Evolutionary conservation across 2,888 invertebrate genomes (phyloP).

Genomic region (Gerris lacustris): DNA sequence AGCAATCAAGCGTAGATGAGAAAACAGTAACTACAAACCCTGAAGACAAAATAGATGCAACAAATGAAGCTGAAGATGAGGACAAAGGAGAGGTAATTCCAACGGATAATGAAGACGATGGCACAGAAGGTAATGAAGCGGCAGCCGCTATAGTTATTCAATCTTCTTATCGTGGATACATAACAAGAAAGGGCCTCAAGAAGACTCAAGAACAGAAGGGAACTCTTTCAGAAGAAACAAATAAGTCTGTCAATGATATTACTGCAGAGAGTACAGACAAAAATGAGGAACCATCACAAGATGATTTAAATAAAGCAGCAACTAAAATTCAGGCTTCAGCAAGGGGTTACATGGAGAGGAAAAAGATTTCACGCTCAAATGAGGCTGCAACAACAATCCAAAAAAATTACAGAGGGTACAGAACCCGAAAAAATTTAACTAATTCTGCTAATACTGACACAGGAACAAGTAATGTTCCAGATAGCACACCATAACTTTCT

Average conservation of each 20-base stretch:
- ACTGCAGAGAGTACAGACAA: neutral
- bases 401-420: neutral
- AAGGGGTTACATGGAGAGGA: neutral
- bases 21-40: neutral
- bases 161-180: slow-evolving; percentile 45
- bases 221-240: slow-evolving; percentile 6
- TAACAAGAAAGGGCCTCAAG: slow-evolving; percentile 30
- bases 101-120: neutral
- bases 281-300: neutral
- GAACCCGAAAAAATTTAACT: neutral
- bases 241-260: neutral
- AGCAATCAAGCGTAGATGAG: neutral
- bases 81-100: neutral
- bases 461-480: too few species aligned
- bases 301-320: neutral
- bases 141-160: slow-evolving; percentile 45
- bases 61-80: neutral
- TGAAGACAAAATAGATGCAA: neutral
- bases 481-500: too few species aligned
- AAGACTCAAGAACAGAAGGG: slow-evolving; percentile 20
- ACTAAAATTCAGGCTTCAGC: neutral
- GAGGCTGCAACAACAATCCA: neutral
- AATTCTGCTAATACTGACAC: neutral
- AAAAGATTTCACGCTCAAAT: neutral
- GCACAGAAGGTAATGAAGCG: slow-evolving; percentile 15